These are phyloP conservation scores for Lepilemur septentrionalis DNA, from an alignment of 2,797 vertebrate genomes.

Conservation along the genomic window DNA sequence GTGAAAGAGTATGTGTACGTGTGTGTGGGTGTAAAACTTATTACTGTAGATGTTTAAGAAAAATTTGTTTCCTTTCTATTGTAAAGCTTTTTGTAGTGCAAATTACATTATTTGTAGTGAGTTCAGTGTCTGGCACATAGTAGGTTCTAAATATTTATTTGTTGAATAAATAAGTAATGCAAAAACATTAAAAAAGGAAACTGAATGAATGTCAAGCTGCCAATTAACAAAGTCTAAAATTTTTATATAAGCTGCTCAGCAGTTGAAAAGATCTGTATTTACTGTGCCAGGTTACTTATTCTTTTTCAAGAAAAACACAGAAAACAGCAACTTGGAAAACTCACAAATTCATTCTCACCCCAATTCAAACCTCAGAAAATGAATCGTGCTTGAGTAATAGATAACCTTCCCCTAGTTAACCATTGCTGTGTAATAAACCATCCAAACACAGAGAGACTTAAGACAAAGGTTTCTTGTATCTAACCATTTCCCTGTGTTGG, in stretches of 20 bases:
- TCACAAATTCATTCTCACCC: neutral
- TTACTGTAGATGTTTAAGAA: neutral
- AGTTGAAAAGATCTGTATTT: neutral
- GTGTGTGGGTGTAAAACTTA: neutral
- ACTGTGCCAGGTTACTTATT: neutral
- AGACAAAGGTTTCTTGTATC: neutral
- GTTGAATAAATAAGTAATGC: neutral
- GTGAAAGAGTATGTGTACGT: neutral
- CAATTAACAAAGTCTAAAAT: neutral
- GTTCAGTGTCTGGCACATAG: neutral
- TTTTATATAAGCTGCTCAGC: neutral
- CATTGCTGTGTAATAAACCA: neutral
- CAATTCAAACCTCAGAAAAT: neutral
- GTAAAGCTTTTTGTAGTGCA: neutral
- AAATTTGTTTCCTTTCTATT: neutral
- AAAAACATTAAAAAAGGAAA: neutral
- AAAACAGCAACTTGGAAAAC: neutral
- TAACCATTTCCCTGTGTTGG: neutral
- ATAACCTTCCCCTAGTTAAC: neutral
- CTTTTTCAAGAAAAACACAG: neutral
- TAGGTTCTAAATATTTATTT: neutral
- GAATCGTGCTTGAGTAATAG: neutral
- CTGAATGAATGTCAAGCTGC: neutral
- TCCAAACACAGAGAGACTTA: neutral
- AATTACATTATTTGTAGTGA: neutral